These are phyloP conservation scores for Sturmia bella DNA, from an alignment of 2,888 invertebrate genomes.

Conservation along the genomic window DNA sequence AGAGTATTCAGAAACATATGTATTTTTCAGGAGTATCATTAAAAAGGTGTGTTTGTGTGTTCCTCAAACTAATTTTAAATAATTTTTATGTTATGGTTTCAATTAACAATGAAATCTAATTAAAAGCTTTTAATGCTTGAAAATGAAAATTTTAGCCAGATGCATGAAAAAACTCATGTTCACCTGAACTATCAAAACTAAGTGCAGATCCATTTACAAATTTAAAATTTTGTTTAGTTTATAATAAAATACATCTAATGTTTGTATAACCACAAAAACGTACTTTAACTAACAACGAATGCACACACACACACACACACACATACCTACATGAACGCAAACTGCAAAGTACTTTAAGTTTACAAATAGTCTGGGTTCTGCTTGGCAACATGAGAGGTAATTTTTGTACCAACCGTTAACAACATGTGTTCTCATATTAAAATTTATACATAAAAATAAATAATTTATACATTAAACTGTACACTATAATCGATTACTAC, in stretches of 20 bases:
- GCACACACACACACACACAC: too few species aligned
- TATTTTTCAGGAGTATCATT: too few species aligned
- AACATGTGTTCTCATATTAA: slow-evolving; percentile 16
- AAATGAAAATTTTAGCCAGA: slow-evolving; percentile 37
- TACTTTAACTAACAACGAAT: slow-evolving; percentile 55
- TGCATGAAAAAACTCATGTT: slow-evolving; percentile 10
- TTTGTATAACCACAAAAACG: slow-evolving; percentile 66
- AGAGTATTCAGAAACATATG: too few species aligned
- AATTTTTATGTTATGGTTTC: slow-evolving; percentile 58
- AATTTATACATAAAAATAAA: slow-evolving; percentile 27
- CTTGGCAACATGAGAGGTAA: neutral
- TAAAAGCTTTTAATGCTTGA: slow-evolving; percentile 63
- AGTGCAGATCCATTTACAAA: neutral
- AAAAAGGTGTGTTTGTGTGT: too few species aligned
- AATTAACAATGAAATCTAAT: slow-evolving; percentile 67
- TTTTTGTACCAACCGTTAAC: neutral
- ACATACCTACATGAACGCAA: neutral
- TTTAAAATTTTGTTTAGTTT: slow-evolving; percentile 22
- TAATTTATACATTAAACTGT: slow-evolving; percentile 42
- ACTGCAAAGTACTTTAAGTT: neutral
- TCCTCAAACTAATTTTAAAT: neutral
- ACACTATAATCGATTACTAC: slow-evolving; percentile 58
- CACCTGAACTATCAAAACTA: slow-evolving; percentile 8
- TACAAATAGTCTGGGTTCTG: neutral
- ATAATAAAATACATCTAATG: slow-evolving; percentile 48